Base-by-base conservation (phyloP, 2,888 invertebrate genomes). In the Pristionchus entomophagus region DNA sequence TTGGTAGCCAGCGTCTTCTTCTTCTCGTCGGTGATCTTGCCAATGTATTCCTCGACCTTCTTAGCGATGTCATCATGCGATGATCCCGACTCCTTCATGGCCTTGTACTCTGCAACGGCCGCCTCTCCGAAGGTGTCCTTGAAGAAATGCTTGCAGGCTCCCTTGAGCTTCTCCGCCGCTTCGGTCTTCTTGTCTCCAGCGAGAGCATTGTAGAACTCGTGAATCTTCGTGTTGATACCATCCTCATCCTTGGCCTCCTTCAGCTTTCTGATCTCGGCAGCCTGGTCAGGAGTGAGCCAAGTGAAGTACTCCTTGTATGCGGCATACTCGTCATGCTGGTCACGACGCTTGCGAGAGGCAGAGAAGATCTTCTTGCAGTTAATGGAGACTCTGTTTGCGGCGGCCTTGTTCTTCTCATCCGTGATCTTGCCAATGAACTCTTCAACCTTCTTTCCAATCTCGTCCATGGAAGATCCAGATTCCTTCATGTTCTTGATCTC, bases 401-500 rank as follows among this genome's bases (percentile, higher is more conserved):
- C 35, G 19, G 41, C 69, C 51, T 84, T 84, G 69, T 84, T 69
- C 65, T 65, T 26, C 49, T 41, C 84, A 12, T 69, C 84, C 10
- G 41, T 51, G 35, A 89, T 69, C 86, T 90, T 90, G 14, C 84
- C 32, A 19, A 53, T 35, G 14, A 53, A 56, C 38, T 26, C 53
- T 35, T 38, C 77, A 17, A 84, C 38, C n/a, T 69, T 62, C 65
- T 45, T 69, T 1, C 10, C 84, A 17, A 65, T 84, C 1, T 69
- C 69, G 38, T 84, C 56, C 53, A 56, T 62, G 29, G 86, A 85
- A 4, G 89, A 87, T 3, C 91, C 91, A 51, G 86, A 86, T 78
- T 91, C 91, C 84, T 88, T 89, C 87, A 91, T 53, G 32, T 83
- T 56, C 82, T 89, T 89, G 59, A 91, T 32, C 62, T 89, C 87